Evolutionary conservation across 2,113 vertebrate genomes (phyloP).

Genomic region (Calidris pygmaea): DNA sequence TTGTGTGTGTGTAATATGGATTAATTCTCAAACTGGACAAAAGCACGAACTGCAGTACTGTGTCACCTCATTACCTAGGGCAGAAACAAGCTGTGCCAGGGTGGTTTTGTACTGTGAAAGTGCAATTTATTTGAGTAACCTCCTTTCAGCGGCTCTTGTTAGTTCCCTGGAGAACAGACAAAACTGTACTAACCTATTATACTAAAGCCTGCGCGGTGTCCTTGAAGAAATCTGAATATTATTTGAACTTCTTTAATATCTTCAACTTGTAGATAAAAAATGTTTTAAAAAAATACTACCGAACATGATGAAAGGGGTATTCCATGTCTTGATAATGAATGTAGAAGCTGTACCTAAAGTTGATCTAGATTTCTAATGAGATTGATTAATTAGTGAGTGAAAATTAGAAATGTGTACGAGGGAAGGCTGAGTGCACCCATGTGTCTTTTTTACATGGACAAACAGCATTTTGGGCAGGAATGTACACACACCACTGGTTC

Average conservation of each 20-base stretch:
- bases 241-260: neutral
- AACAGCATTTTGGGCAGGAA: neutral
- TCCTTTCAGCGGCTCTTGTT: neutral
- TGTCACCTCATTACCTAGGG: constrained; percentile 36
- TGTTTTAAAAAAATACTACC: neutral
- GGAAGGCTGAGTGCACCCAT: neutral
- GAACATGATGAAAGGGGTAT: neutral
- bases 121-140: constrained; percentile 35
- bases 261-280: neutral
- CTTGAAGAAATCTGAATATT: neutral
- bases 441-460: neutral
- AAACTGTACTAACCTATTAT: neutral
- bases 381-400: neutral
- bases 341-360: neutral
- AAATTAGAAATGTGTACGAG: neutral
- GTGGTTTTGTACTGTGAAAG: constrained; percentile 4
- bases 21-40: constrained; percentile 59
- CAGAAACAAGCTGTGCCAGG: constrained; percentile 13
- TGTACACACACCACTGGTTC: accelerated
- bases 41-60: constrained; percentile 26
- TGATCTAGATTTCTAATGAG: neutral
- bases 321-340: neutral
- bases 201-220: neutral
- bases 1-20: constrained; percentile 62
- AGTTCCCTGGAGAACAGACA: constrained; percentile 1